Base-by-base conservation (phyloP, 2,797 vertebrate genomes). In the Pempheris klunzingeri region DNA sequence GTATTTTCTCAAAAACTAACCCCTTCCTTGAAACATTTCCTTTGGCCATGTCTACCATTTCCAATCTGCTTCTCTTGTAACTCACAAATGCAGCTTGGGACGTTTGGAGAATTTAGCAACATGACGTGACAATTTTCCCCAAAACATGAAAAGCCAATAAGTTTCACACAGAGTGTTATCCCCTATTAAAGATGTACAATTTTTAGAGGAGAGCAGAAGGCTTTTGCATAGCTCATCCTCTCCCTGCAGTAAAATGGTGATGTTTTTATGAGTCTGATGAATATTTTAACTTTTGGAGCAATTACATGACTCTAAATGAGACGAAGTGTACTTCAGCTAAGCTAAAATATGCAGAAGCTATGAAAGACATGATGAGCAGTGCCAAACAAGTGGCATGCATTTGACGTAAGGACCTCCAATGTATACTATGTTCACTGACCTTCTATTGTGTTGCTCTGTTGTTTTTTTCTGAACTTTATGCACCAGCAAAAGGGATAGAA, bases 231-330 rank as follows among this genome's bases (percentile, higher is more conserved):
- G 82, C 89, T 90, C 67, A 77, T 88, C 82, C 64, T 85, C 73
- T 83, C 80, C 85, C 81, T 89, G 71, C 79, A 89, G 83, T 87
- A 66, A 89, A 91, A 90, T 53, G 14, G 58, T 52, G 41, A 83
- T 82, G 80, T 92, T 90, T 90, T 90, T 79, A 80, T 83, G 88
- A 86, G 81, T 87, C 74, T 87, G 78, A 91, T 93, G 86, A 93
- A 94, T 94, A 93, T 93, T 93, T 94, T 65, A 94, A 90, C 85
- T 90, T 90, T 91, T 75, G 79, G 76, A 84, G 83, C 88, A 91
- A 91, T 92, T 92, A 90, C 87, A 89, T 87, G 81, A 81, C 58
- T 92, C 86, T 87, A 90, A 92, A 93, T 91, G 87, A 92, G 82
- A 80, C 6, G 58, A 71, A 84, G 78, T 60, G 39, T 88, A 83